phyloP scores from a whole-genome alignment of 2,113 vertebrate genomes.

The Onychostoma macrolepis region DNA sequence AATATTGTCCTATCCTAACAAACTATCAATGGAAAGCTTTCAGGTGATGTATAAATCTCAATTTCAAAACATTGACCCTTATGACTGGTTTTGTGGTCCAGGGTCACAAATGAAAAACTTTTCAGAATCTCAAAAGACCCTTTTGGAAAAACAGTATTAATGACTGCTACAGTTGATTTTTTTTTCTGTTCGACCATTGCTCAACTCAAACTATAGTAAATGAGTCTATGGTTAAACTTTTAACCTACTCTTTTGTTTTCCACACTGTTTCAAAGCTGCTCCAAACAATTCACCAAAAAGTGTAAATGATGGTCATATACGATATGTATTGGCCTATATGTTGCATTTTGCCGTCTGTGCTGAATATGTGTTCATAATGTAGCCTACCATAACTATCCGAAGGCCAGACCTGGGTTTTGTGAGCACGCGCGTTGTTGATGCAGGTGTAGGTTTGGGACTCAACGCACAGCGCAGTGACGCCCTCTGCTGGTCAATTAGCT shows the following conservation, averaged over 20 bases:
- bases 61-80: too few species aligned
- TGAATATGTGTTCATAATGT: background rate
- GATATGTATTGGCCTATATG: too few species aligned
- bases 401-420: background rate
- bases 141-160: background rate
- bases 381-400: background rate
- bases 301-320: background rate
- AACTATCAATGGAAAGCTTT: too few species aligned
- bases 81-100: too few species aligned
- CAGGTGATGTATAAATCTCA: too few species aligned
- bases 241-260: background rate
- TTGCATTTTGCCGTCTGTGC: background rate
- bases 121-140: background rate
- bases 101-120: background rate
- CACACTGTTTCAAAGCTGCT: background rate
- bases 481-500: background rate
- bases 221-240: background rate
- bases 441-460: background rate
- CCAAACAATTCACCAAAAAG: background rate
- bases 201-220: background rate
- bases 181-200: background rate
- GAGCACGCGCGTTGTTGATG: background rate
- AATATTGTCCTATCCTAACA: too few species aligned
- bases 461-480: background rate
- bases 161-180: background rate